Evolutionary conservation across 2,888 invertebrate genomes (phyloP).

Genomic region (Dryobota labecula): DNA sequence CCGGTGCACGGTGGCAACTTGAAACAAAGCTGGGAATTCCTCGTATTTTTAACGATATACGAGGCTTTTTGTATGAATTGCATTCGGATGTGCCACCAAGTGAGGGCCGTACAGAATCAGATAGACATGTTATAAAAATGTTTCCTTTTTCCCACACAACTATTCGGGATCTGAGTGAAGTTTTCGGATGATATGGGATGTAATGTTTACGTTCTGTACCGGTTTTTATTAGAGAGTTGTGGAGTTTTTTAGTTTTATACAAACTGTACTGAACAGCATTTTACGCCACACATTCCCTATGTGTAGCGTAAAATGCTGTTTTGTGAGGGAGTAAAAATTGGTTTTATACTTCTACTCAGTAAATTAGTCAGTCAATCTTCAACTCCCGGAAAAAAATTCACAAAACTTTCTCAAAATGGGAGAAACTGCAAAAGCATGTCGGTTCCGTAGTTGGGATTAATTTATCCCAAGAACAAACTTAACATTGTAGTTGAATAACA

Average conservation of each 20-base stretch:
- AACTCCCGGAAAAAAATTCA: neutral
- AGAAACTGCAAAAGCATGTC: neutral
- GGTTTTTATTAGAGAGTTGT: neutral
- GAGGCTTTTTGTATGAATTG: constrained; percentile 66
- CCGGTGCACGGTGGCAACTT: constrained; percentile 59
- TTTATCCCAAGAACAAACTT: no score
- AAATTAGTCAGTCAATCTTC: neutral
- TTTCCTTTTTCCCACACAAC: constrained; percentile 49
- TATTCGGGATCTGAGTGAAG: constrained; percentile 32
- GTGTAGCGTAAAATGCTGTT: neutral
- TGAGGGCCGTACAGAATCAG: constrained; percentile 51
- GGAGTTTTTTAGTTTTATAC: neutral
- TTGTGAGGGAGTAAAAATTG: neutral
- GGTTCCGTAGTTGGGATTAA: no score
- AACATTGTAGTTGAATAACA: no score
- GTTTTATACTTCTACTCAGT: neutral
- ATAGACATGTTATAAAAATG: constrained; percentile 63
- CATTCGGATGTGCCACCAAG: constrained; percentile 57
- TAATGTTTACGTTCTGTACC: constrained; percentile 12
- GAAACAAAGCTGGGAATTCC: constrained; percentile 65
- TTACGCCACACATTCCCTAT: neutral
- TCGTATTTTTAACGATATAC: constrained; percentile 67
- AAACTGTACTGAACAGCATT: neutral
- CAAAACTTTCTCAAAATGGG: neutral
- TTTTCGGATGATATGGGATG: constrained; percentile 28